Percentiles rank a stretch among this genome's conserved stretches.
phyloP scores from a whole-genome alignment of 1,140 invertebrate species.

The Cyclina sinensis region DNA sequence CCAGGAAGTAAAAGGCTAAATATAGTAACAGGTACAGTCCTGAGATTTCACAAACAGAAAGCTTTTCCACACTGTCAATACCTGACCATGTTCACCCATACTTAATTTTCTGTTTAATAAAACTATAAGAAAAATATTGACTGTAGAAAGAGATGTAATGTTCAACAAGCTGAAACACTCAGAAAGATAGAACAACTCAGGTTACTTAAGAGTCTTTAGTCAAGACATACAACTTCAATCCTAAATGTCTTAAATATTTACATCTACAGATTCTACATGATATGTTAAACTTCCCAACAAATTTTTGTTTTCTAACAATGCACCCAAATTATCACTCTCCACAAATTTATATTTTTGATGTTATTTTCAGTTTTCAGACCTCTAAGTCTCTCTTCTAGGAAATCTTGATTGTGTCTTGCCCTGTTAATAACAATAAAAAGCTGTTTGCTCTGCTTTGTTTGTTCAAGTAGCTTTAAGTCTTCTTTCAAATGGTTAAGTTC shows the following conservation, averaged over 20 bases:
- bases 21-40: too few species aligned
- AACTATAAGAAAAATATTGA: too few species aligned
- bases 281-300: not conserved
- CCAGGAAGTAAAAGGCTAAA: too few species aligned
- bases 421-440: not conserved
- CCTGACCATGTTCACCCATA: too few species aligned
- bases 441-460: not conserved
- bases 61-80: too few species aligned
- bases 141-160: not conserved
- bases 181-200: not conserved
- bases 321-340: not conserved
- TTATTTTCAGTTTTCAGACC: not conserved
- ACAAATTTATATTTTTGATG: not conserved
- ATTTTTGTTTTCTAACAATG: not conserved
- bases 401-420: not conserved
- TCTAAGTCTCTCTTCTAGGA: not conserved
- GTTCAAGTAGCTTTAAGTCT: not conserved
- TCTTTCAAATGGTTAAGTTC: not conserved
- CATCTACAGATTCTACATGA: not conserved
- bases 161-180: not conserved
- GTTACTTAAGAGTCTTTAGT: not conserved
- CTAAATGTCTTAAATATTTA: not conserved
- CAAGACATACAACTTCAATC: not conserved
- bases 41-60: too few species aligned
- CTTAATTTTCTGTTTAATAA: too few species aligned